These are phyloP conservation scores for Callosobruchus maculatus DNA, from an alignment of 2,888 invertebrate genomes.

Conservation along the genomic window DNA sequence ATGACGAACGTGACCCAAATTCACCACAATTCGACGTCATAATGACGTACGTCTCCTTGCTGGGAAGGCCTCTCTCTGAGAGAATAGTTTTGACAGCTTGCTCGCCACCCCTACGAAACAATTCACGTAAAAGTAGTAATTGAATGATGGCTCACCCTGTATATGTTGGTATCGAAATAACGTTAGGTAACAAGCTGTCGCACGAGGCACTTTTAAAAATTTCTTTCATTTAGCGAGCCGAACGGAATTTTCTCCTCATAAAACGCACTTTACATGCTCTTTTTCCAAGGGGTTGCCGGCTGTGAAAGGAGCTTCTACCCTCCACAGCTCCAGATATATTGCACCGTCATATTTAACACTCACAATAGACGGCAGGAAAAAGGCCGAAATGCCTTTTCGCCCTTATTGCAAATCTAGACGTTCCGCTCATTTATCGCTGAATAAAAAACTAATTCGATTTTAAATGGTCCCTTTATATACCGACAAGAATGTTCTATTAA, in stretches of 20 bases:
- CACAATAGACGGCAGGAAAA: background rate
- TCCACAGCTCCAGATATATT: slow-evolving; percentile 33
- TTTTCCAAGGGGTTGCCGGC: slow-evolving; percentile 39
- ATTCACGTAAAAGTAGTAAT: no score
- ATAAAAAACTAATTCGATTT: slow-evolving; percentile 30
- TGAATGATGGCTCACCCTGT: background rate
- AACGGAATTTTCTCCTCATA: slow-evolving; percentile 43
- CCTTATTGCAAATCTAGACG: slow-evolving; percentile 30
- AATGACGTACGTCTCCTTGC: no score
- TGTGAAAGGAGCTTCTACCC: slow-evolving; percentile 38
- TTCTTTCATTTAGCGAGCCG: slow-evolving; percentile 40
- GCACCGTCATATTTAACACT: slow-evolving; percentile 31
- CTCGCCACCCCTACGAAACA: no score
- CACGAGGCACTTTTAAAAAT: slow-evolving; percentile 31
- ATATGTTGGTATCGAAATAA: slow-evolving; percentile 24
- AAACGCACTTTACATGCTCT: slow-evolving; percentile 45
- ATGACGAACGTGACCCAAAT: no score
- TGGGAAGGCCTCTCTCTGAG: no score
- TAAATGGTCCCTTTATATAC: slow-evolving; percentile 15
- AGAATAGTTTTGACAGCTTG: no score
- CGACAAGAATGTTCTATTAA: slow-evolving; percentile 9
- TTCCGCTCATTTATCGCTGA: slow-evolving; percentile 31
- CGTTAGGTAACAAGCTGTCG: slow-evolving; percentile 31
- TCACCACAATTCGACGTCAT: no score
- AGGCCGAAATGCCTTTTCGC: slow-evolving; percentile 1